Percentiles rank a stretch among this genome's conserved stretches.
Conservation (phyloP, 2,888 invertebrate species). For the Spodoptera picta region DNA sequence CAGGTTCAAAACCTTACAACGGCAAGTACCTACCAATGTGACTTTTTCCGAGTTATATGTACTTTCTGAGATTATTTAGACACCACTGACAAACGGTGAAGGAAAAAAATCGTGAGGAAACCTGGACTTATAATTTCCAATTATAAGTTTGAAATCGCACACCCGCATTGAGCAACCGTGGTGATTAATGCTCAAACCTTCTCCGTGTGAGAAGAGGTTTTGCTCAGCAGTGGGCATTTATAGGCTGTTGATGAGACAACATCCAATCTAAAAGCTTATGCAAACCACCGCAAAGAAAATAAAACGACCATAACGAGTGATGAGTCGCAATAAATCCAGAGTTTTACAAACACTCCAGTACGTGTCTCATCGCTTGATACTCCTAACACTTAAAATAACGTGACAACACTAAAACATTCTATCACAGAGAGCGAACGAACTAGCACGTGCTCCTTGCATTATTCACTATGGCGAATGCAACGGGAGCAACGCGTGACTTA, state of each 20-base stretch:
- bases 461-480: slow-evolving; percentile 85
- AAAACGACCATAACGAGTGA: slow-evolving; percentile 46
- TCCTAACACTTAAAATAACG: slow-evolving; percentile 65
- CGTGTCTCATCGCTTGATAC: slow-evolving; percentile 58
- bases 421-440: slow-evolving; percentile 67
- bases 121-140: no score
- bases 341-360: slow-evolving; percentile 52
- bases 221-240: no score
- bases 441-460: slow-evolving; percentile 80
- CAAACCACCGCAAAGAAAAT: slow-evolving; percentile 34
- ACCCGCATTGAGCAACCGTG: no score
- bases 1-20: no score
- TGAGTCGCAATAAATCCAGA: slow-evolving; percentile 53
- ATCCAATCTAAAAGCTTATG: slow-evolving; percentile 18
- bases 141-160: no score
- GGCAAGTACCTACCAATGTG: no score
- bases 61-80: no score
- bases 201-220: no score
- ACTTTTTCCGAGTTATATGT: no score
- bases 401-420: slow-evolving; percentile 74
- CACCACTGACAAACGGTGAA: no score
- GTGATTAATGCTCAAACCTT: no score
- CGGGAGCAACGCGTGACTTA: slow-evolving; percentile 77
- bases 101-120: no score
- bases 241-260: background rate